Conservation (phyloP, 2,888 invertebrate genomes). For the Anthophora plumipes region DNA sequence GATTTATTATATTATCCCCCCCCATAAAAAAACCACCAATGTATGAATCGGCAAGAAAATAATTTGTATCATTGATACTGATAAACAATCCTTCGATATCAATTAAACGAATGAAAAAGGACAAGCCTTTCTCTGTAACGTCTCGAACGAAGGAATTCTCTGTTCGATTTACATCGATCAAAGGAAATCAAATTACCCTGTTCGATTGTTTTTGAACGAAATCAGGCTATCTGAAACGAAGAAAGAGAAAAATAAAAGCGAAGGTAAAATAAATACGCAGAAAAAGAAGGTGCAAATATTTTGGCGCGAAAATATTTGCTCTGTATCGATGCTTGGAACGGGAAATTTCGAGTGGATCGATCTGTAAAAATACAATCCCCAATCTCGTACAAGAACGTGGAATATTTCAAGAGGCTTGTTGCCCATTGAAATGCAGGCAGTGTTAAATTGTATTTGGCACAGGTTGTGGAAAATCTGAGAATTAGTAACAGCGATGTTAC, state of each 20-base stretch:
- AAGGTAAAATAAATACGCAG: not conserved
- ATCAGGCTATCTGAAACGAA: not conserved
- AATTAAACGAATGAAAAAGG: not conserved
- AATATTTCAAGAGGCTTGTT: constrained; percentile 42
- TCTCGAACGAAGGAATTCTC: not conserved
- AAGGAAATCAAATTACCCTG: constrained; percentile 6
- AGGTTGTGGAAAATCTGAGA: constrained; percentile 54
- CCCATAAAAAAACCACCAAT: no score
- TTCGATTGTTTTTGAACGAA: constrained; percentile 10
- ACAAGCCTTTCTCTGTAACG: not conserved
- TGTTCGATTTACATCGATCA: constrained; percentile 8
- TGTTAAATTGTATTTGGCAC: constrained; percentile 54
- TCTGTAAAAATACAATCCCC: constrained; percentile 9
- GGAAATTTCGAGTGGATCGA: not conserved
- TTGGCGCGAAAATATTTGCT: constrained; percentile 13
- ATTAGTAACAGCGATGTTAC: constrained; percentile 41
- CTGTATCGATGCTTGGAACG: not conserved
- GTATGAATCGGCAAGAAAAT: not conserved
- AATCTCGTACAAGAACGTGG: not conserved
- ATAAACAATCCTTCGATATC: not conserved
- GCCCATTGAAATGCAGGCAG: constrained; percentile 47
- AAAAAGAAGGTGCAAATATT: not conserved
- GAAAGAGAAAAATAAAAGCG: no score
- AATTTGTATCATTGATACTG: not conserved
- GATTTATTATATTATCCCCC: no score